A percentile compares a stretch with the other conserved stretches of the same genome.
Evolutionary conservation across 2,888 invertebrate genomes (phyloP).

Genomic region (Hirudinaria manillensis): DNA sequence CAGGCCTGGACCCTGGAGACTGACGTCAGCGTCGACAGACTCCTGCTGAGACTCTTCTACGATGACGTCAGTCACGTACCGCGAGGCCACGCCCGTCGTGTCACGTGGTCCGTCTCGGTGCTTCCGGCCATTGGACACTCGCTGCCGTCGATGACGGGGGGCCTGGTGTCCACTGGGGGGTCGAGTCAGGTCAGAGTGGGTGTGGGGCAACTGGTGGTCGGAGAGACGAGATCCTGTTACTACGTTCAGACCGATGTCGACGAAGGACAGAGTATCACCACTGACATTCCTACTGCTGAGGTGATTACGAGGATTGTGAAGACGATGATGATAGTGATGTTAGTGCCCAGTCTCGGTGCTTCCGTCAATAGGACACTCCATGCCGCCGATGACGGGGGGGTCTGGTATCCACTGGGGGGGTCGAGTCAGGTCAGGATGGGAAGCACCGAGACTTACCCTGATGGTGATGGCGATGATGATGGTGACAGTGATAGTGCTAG

Average conservation of each 20-base stretch:
- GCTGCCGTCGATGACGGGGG: neutral
- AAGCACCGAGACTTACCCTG: neutral
- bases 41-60: conserved; percentile 65
- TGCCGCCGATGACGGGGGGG: neutral
- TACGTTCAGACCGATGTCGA: conserved; percentile 72
- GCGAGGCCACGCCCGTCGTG: conserved; percentile 65
- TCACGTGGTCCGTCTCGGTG: conserved; percentile 45
- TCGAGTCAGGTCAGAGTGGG: neutral
- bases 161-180: neutral
- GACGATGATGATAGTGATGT: conserved; percentile 16
- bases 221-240: conserved; percentile 70
- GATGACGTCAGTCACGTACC: conserved; percentile 63
- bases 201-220: conserved; percentile 57
- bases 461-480: neutral
- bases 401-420: neutral
- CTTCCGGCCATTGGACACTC: conserved; percentile 33
- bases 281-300: conserved; percentile 69
- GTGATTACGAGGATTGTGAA: conserved; percentile 51
- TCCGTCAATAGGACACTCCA: conserved; percentile 29
- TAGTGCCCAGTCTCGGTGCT: conserved; percentile 36
- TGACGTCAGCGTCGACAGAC: conserved; percentile 70
- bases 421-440: neutral
- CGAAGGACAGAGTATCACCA: conserved; percentile 75
- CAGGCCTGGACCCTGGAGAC: conserved; percentile 73
- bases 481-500: neutral